Conservation (phyloP, 2,797 vertebrate genomes). For the Thalassophryne amazonica region DNA sequence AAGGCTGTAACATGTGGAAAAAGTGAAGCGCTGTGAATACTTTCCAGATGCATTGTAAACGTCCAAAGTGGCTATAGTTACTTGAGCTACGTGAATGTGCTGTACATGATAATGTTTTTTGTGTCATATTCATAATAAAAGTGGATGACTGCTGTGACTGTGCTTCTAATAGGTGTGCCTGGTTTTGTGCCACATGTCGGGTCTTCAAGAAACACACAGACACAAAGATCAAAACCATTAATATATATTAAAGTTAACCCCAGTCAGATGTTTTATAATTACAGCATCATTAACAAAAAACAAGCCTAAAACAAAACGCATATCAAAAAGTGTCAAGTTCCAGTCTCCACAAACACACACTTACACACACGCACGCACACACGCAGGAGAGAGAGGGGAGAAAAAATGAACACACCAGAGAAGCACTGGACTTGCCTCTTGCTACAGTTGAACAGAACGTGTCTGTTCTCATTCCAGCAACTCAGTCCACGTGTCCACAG, state of each 20-base stretch:
- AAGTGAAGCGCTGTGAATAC: no score
- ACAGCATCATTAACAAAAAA: conserved; percentile 73
- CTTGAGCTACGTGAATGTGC: no score
- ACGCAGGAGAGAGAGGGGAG: no score
- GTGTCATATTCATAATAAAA: no score
- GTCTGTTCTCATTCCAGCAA: conserved; percentile 30
- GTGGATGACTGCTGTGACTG: no score
- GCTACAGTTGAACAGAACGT: conserved; percentile 53
- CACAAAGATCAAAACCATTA: conserved; percentile 68
- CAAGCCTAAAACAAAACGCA: conserved; percentile 62
- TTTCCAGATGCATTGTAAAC: no score
- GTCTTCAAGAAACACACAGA: conserved; percentile 42
- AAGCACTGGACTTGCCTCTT: conserved; percentile 56
- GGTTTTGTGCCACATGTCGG: neutral
- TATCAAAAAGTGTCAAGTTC: conserved; percentile 69
- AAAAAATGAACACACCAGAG: conserved; percentile 57
- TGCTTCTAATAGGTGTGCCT: no score
- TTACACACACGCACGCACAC: no score
- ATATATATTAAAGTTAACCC: conserved; percentile 80
- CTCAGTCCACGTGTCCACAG: conserved; percentile 21
- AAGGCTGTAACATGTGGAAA: no score
- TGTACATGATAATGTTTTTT: no score
- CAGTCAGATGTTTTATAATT: conserved; percentile 75
- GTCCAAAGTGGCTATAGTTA: no score
- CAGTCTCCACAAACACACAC: conserved; percentile 61